Evolutionary conservation across 2,888 invertebrate species (phyloP).

Genomic region (Aproaerema taeniolella): DNA sequence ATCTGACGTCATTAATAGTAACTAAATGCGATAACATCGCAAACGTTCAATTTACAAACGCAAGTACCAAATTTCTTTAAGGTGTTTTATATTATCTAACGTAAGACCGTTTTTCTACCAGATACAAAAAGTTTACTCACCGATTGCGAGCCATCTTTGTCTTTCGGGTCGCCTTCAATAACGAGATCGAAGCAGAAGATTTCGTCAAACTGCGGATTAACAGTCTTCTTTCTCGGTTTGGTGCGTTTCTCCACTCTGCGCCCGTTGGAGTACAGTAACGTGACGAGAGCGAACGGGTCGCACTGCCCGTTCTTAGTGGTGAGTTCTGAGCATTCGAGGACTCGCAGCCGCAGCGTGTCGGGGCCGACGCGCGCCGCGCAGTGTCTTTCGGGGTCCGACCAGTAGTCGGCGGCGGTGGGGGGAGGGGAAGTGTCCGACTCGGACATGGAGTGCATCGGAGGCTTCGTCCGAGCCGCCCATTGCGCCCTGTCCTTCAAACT

Average conservation of each 20-base stretch:
- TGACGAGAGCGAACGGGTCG: conserved; percentile 92
- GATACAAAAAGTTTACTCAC: too few species aligned
- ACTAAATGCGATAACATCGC: too few species aligned
- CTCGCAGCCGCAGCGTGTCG: conserved; percentile 78
- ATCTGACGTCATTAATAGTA: too few species aligned
- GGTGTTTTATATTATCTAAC: too few species aligned
- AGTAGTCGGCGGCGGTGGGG: conserved; percentile 70
- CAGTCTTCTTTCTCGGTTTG: conserved; percentile 92
- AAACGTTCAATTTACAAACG: too few species aligned
- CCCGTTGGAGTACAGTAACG: conserved; percentile 87
- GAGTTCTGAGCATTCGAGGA: conserved; percentile 91
- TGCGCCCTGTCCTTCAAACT: conserved; percentile 66
- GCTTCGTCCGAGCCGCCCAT: conserved; percentile 55
- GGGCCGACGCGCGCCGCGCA: conserved; percentile 63
- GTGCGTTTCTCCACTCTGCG: conserved; percentile 88
- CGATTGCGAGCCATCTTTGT: conserved; percentile 74
- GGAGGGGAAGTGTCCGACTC: conserved; percentile 57
- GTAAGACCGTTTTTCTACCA: too few species aligned
- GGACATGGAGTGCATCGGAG: conserved; percentile 64
- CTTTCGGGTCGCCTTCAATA: conserved; percentile 75
- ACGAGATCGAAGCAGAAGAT: conserved; percentile 86
- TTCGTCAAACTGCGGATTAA: conserved; percentile 93
- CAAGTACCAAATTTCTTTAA: too few species aligned
- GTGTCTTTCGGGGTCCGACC: conserved; percentile 71
- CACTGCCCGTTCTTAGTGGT: conserved; percentile 93